Conservation (phyloP, 2,797 vertebrate genomes). For the Catharus ustulatus region DNA sequence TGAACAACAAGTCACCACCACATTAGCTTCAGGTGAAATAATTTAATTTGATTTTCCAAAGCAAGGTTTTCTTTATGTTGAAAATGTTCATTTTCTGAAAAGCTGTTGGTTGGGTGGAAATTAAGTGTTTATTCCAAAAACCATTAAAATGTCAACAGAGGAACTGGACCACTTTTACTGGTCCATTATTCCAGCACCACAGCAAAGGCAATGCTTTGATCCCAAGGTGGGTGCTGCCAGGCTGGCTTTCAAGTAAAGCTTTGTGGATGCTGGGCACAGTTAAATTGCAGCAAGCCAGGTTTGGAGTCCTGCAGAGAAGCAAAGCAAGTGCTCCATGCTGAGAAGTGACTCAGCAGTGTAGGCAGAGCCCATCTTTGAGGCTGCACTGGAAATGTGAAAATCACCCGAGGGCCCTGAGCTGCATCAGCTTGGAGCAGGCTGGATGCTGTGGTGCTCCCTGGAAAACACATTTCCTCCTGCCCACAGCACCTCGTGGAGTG, state of each 20-base stretch:
- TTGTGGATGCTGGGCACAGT: not conserved
- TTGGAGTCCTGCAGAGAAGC: not conserved
- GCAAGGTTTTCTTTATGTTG: not conserved
- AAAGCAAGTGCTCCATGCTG: not conserved
- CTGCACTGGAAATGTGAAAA: not conserved
- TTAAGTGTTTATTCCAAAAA: not conserved
- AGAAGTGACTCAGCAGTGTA: not conserved
- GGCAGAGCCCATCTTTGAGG: not conserved
- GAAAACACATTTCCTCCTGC: not conserved
- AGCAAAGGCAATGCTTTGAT: not conserved
- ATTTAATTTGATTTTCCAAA: not conserved
- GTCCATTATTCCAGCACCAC: not conserved
- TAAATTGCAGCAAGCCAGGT: not conserved
- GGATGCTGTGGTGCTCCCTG: accelerated
- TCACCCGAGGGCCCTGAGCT: not conserved
- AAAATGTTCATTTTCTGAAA: not conserved
- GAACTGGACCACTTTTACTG: not conserved
- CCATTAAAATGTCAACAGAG: not conserved
- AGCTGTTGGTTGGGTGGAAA: not conserved
- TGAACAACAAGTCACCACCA: not conserved
- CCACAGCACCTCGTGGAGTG: not conserved
- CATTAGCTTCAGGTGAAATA: not conserved
- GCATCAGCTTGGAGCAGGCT: not conserved
- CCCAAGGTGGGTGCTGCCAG: not conserved
- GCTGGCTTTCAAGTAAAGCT: not conserved